These are phyloP conservation scores for Drosophila flavopinicola DNA, from an alignment of 2,888 invertebrate genomes.

Conservation along the genomic window DNA sequence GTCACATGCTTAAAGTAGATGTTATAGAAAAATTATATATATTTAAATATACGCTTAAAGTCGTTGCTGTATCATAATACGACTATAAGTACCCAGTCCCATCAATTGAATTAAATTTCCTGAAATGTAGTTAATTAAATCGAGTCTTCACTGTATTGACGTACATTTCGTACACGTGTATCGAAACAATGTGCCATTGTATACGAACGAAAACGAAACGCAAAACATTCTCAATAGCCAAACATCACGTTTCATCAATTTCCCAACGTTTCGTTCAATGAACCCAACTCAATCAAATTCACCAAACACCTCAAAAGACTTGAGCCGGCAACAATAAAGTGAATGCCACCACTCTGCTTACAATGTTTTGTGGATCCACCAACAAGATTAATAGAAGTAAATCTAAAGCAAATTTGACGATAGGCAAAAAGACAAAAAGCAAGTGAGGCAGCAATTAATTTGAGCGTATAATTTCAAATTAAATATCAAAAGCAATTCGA, in stretches of 20 bases:
- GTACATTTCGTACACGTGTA: conserved; percentile 3
- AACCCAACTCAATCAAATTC: conserved; percentile 33
- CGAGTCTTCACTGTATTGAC: conserved; percentile 17
- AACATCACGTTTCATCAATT: conserved; percentile 67
- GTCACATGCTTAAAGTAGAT: no score
- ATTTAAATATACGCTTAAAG: no score
- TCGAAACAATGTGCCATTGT: conserved; percentile 20
- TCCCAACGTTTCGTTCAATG: conserved; percentile 59
- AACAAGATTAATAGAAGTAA: conserved; percentile 33
- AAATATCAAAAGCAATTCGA: conserved; percentile 34
- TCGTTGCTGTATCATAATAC: no score
- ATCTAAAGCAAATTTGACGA: conserved; percentile 39
- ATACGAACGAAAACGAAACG: conserved; percentile 34
- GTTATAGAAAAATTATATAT: no score
- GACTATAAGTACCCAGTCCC: no score
- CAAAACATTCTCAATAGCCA: conserved; percentile 11
- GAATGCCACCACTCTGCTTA: conserved; percentile 25
- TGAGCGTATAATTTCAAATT: conserved; percentile 57
- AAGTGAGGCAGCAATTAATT: conserved; percentile 55
- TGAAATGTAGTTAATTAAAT: not conserved
- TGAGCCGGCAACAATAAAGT: conserved; percentile 4
- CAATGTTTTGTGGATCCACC: conserved; percentile 23
- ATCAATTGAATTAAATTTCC: no score
- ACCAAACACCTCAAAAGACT: conserved; percentile 24
- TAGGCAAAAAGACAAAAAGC: conserved; percentile 17